phyloP scores from a whole-genome alignment of 2,113 vertebrate genomes.

The Lampris megalopsis region DNA sequence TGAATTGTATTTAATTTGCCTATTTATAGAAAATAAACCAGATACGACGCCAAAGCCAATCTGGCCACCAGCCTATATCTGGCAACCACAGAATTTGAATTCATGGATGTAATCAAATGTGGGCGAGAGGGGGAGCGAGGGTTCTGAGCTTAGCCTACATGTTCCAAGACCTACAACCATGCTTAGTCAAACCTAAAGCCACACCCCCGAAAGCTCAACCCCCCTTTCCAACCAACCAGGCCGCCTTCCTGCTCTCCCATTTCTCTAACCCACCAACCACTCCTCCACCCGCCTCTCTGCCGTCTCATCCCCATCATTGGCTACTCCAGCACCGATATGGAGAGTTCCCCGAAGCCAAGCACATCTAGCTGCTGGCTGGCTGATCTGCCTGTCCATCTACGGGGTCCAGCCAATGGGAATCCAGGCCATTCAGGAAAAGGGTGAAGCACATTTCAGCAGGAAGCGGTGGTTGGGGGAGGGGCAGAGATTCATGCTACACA shows the following conservation, averaged over 20 bases:
- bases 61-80: conserved; percentile 35
- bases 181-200: conserved; percentile 52
- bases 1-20: too few relatives aligned
- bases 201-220: conserved; percentile 74
- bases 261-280: conserved; percentile 65
- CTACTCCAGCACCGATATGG: conserved; percentile 44
- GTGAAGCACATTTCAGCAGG: conserved; percentile 81
- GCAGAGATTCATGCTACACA: conserved; percentile 78
- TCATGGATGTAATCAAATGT: conserved; percentile 58
- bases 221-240: conserved; percentile 73
- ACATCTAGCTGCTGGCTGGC: conserved; percentile 55
- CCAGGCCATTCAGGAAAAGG: conserved; percentile 80
- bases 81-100: conserved; percentile 36
- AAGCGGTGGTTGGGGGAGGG: conserved; percentile 71
- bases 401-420: conserved; percentile 68
- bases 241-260: conserved; percentile 44
- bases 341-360: conserved; percentile 53
- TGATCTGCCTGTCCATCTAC: conserved; percentile 50
- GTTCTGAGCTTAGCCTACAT: conserved; percentile 43
- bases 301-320: conserved; percentile 67
- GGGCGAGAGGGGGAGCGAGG: conserved; percentile 43
- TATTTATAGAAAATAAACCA: conserved; percentile 2
- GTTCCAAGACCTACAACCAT: conserved; percentile 63
- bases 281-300: conserved; percentile 61
- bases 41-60: neutral